Percentiles rank a stretch among this genome's conserved stretches.
Conservation (phyloP, 1,140 invertebrate species). For the Drosophila novamexicana region DNA sequence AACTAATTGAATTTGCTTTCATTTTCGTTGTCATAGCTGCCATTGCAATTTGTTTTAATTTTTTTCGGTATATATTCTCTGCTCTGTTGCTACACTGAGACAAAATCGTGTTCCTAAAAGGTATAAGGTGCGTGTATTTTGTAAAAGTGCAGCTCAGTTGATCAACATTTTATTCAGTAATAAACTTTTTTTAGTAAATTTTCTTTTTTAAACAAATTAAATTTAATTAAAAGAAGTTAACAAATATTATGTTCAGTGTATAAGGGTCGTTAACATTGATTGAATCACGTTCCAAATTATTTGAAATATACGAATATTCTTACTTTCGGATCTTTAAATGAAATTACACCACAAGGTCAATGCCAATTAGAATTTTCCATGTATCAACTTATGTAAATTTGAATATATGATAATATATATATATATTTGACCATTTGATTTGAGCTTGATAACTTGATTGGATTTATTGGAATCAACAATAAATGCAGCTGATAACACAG, state of each 20-base stretch:
- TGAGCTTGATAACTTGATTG: slow-evolving; percentile 4
- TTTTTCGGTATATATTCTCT: slow-evolving; percentile 5
- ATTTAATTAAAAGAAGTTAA: too few species aligned
- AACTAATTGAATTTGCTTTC: slow-evolving; percentile 78
- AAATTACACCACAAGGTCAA: slow-evolving; percentile 58
- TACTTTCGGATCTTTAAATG: slow-evolving; percentile 12
- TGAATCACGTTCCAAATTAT: too few species aligned
- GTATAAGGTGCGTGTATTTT: too few species aligned
- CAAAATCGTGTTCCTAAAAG: slow-evolving; percentile 5
- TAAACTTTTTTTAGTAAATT: too few species aligned
- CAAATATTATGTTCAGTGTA: slow-evolving; percentile 1
- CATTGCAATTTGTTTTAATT: slow-evolving; percentile 15
- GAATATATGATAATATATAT: background rate
- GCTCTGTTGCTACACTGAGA: slow-evolving; percentile 2
- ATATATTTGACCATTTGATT: slow-evolving; percentile 1
- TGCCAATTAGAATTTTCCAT: slow-evolving; percentile 35
- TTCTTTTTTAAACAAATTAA: too few species aligned
- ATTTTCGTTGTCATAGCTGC: slow-evolving; percentile 65
- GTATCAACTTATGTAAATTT: background rate
- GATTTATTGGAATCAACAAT: background rate
- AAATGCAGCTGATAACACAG: slow-evolving; percentile 11
- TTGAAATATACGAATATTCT: background rate
- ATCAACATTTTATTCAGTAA: too few species aligned
- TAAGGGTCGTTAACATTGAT: background rate
- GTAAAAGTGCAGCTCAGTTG: too few species aligned